Base-by-base conservation (phyloP, 2,113 vertebrate species). In the Rana temporaria region DNA sequence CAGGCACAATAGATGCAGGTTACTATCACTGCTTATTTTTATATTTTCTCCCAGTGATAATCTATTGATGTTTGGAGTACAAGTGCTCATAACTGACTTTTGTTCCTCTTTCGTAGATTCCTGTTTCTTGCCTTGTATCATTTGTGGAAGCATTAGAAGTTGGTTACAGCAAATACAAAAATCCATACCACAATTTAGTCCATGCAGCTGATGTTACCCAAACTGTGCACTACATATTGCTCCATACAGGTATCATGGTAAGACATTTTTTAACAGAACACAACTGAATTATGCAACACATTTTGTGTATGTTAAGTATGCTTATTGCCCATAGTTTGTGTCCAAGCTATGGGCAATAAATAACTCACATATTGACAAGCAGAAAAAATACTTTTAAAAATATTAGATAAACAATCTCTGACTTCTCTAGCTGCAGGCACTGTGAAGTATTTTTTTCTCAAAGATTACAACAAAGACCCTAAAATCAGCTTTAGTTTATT, bases 151-250 rank as follows among this genome's bases (percentile, higher is more conserved):
- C 97, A 85, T 92, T 99, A 88, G 98, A 99, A 92, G 91, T 91
- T 66, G 98, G 98, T 82, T 99, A 99, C 91, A 99, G 96, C 93
- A 99, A 98, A 88, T 94, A 98, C 91, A 97, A 92, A 92, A 99
- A 99, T 90, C 98, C 98, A 0, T 99, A 99, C 88, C 98, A 99
- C 91, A 99, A 99, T 92, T 90, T 99, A 90, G 93, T 96, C 89
- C 98, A 99, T 59, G 98, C 98, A 63, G 98, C 98, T 42, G 98
- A 99, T 0, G 98, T 99, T 90, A 98, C 97, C 38, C 98, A 99
- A 91, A 99, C 97, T 8, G 96, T 98, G 75, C 98, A 99, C 92
- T 99, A 96, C 85, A 95, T 99, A 89, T 95, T 99, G 96, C 94
- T 99, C 72, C 96, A 98, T 88, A 98, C 97, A 52, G 97, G 97